phyloP scores from a whole-genome alignment of 2,888 invertebrate species.

The Drosophila pseudotalamancana region DNA sequence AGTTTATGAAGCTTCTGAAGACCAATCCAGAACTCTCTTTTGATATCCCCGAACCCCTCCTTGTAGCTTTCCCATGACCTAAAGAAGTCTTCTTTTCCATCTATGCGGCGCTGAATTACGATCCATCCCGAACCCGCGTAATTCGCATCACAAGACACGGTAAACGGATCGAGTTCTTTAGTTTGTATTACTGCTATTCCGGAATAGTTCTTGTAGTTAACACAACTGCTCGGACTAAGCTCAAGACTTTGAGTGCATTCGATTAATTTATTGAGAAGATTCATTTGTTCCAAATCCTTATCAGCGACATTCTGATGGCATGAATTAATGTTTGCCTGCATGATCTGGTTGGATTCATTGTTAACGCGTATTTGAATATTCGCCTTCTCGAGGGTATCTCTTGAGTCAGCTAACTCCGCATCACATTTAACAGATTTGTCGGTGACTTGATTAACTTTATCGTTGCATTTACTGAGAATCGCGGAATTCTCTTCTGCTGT shows the following conservation, averaged over 20 bases:
- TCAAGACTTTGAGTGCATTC: background rate
- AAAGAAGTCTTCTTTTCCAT: background rate
- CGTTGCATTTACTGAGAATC: too few species aligned
- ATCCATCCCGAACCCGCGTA: background rate
- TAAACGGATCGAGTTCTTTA: background rate
- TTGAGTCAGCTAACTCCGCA: too few species aligned
- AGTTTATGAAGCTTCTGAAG: background rate
- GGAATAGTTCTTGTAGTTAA: background rate
- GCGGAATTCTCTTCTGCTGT: too few species aligned
- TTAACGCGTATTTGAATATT: too few species aligned
- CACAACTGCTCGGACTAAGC: background rate
- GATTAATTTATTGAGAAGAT: too few species aligned
- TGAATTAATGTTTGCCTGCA: too few species aligned
- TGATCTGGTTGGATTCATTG: too few species aligned
- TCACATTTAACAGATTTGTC: too few species aligned
- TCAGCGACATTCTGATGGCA: too few species aligned
- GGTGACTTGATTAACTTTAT: too few species aligned
- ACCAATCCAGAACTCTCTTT: background rate
- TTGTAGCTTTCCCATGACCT: background rate
- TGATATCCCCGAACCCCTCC: background rate
- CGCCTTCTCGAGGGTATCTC: too few species aligned
- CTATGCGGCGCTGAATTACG: background rate
- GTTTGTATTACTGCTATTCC: background rate
- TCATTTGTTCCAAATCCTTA: too few species aligned
- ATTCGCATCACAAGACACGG: background rate